Percentiles rank a stretch among this genome's conserved stretches.
Evolutionary conservation across 2,888 invertebrate genomes (phyloP).

Genomic region (Ophion obscuratus): DNA sequence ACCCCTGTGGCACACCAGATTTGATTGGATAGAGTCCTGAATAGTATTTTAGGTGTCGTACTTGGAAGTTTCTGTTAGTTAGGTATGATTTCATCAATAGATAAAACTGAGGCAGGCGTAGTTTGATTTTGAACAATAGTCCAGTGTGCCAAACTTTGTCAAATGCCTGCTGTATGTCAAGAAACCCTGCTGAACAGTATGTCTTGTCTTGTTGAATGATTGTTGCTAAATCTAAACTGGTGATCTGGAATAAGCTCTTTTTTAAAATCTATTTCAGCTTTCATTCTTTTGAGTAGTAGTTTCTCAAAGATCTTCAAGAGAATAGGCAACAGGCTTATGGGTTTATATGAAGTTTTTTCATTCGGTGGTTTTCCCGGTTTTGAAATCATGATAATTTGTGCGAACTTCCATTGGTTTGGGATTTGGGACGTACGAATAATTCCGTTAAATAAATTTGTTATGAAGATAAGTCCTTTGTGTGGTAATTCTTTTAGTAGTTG

Average conservation of each 20-base stretch:
- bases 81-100: slow-evolving; percentile 63
- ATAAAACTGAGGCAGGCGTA: slow-evolving; percentile 53
- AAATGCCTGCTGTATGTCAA: slow-evolving; percentile 69
- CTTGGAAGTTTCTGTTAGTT: slow-evolving; percentile 53
- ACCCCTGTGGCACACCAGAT: slow-evolving; percentile 65
- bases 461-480: too few relatives aligned
- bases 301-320: slow-evolving; percentile 72
- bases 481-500: too few relatives aligned
- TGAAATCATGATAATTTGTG: slow-evolving; percentile 61
- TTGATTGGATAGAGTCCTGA: slow-evolving; percentile 44
- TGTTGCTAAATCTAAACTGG: slow-evolving; percentile 21
- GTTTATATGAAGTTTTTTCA: slow-evolving; percentile 68
- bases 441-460: too few relatives aligned
- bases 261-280: slow-evolving; percentile 36
- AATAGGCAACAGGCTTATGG: slow-evolving; percentile 70
- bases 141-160: slow-evolving; percentile 71
- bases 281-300: slow-evolving; percentile 65
- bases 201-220: slow-evolving; percentile 66
- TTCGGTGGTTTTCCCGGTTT: slow-evolving; percentile 69
- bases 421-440: too few relatives aligned
- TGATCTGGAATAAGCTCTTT: slow-evolving; percentile 59
- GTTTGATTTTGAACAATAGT: slow-evolving; percentile 65
- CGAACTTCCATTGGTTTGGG: slow-evolving; percentile 71
- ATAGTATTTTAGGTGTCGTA: slow-evolving; percentile 22
- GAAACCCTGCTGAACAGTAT: slow-evolving; percentile 66